Conservation (phyloP, 2,113 vertebrate species). For the Brachyhypopomus gauderio region DNA sequence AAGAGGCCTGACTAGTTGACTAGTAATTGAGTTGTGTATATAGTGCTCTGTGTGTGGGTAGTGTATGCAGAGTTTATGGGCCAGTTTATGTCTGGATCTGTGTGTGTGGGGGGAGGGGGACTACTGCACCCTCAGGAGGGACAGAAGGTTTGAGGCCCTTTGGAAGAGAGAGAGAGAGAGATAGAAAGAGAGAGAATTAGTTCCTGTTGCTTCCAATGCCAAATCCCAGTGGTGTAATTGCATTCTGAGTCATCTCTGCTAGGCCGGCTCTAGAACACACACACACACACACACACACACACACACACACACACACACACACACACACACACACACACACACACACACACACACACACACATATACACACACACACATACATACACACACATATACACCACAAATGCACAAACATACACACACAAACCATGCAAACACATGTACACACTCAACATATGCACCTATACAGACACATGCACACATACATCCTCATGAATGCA, state of each 20-base stretch:
- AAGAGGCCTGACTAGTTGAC: no score
- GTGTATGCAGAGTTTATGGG: background rate
- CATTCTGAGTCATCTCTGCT: slow-evolving; percentile 22
- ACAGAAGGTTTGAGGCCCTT: background rate
- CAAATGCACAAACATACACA: background rate
- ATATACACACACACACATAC: background rate
- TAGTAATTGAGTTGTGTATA: background rate
- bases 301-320: background rate
- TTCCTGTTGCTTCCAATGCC: background rate
- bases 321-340: background rate
- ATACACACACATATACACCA: background rate
- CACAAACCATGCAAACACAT: background rate
- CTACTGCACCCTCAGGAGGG: background rate
- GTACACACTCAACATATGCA: background rate
- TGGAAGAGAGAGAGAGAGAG: background rate
- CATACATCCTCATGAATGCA: background rate
- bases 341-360: background rate
- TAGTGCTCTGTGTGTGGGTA: background rate
- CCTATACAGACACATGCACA: background rate
- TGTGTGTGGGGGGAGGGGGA: background rate
- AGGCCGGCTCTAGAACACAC: background rate
- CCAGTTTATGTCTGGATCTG: background rate
- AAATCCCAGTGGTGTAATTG: slow-evolving; percentile 16
- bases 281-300: background rate
- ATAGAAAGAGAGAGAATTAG: background rate